Evolutionary conservation across 2,113 vertebrate genomes (phyloP).

Genomic region (Rhynchopsitta pachyrhyncha): DNA sequence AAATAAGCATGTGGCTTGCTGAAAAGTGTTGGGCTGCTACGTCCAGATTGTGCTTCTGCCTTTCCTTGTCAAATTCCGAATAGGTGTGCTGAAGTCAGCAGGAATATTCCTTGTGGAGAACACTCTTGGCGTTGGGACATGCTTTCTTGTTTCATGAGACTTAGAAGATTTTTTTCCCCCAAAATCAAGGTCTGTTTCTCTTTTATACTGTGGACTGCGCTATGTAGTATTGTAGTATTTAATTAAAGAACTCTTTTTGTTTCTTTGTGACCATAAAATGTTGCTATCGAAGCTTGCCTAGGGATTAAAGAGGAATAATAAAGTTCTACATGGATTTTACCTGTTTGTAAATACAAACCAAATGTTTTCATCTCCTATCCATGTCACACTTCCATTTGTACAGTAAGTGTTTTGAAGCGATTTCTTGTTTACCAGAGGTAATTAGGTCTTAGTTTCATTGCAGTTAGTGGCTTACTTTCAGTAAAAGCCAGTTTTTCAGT

Average conservation of each 20-base stretch:
- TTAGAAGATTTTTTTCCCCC: background rate
- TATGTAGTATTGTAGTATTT: background rate
- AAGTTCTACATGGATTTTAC: background rate
- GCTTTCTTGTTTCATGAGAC: background rate
- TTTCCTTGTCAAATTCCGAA: background rate
- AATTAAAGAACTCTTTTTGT: background rate
- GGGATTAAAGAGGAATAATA: background rate
- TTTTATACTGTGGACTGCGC: background rate
- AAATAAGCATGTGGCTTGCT: background rate
- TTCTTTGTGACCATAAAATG: background rate
- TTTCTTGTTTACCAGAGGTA: background rate
- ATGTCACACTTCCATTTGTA: background rate
- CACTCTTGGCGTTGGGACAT: background rate
- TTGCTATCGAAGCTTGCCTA: fast-evolving
- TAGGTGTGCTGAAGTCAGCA: background rate
- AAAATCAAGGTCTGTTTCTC: background rate
- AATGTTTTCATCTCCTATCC: background rate
- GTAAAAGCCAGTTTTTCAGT: slow-evolving; percentile 32
- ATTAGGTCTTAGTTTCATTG: background rate
- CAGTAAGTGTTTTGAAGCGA: background rate
- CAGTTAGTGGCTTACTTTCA: slow-evolving; percentile 7
- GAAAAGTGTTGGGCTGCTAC: background rate
- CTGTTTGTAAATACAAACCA: background rate
- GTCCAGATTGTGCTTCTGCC: background rate
- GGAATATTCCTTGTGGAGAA: background rate